These are phyloP conservation scores for Characodon lateralis DNA, from an alignment of 2,797 vertebrate species.

Conservation along the genomic window DNA sequence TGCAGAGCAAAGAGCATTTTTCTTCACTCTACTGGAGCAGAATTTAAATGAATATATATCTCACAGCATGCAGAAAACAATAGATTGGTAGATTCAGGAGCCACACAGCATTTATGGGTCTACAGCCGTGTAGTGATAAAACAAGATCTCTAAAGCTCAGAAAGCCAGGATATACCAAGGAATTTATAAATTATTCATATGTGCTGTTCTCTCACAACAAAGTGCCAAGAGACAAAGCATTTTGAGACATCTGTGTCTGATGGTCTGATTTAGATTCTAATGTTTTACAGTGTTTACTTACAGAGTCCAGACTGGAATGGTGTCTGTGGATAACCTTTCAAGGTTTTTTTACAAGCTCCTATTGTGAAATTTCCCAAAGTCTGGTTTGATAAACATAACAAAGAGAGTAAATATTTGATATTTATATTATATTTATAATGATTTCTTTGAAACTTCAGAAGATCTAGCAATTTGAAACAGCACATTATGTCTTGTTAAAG, in stretches of 20 bases:
- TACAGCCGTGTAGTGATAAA: conserved; percentile 28
- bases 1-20: background rate
- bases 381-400: background rate
- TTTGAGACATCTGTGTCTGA: conserved; percentile 20
- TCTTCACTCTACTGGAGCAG: background rate
- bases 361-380: background rate
- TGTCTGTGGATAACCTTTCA: background rate
- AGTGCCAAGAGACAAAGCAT: conserved; percentile 14
- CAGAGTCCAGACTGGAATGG: background rate
- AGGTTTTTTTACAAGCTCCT: background rate
- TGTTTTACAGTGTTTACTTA: conserved; percentile 33
- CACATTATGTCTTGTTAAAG: background rate
- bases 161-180: conserved; percentile 21
- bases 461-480: background rate
- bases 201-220: conserved; percentile 24
- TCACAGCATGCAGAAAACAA: background rate
- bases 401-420: background rate
- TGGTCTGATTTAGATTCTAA: conserved; percentile 2
- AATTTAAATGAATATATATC: background rate
- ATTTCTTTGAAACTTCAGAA: background rate
- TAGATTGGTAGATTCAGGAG: background rate
- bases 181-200: conserved; percentile 63
- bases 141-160: conserved; percentile 46
- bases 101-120: conserved; percentile 8
- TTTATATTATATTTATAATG: background rate